These are phyloP conservation scores for Amblyornis subalaris DNA, from an alignment of 2,113 vertebrate genomes.

Conservation along the genomic window DNA sequence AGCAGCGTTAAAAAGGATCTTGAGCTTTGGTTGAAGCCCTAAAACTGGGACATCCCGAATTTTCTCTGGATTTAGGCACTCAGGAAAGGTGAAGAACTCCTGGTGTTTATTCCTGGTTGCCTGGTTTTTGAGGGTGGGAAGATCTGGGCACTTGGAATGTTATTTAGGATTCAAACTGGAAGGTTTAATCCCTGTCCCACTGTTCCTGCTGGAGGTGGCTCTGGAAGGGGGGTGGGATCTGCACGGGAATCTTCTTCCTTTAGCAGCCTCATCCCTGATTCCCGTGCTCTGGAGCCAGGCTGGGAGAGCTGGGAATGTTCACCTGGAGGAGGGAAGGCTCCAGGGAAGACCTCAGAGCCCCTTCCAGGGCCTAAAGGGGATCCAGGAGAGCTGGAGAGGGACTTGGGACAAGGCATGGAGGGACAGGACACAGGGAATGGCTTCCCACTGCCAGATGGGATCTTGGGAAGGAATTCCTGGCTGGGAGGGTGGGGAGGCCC, in stretches of 20 bases:
- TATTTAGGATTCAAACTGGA: fast-evolving
- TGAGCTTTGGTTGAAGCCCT: not conserved
- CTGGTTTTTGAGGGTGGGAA: not conserved
- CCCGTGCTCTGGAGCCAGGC: not conserved
- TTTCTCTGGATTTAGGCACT: not conserved
- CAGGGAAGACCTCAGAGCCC: too few relatives aligned
- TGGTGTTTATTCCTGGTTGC: too few relatives aligned
- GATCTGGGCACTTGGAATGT: not conserved
- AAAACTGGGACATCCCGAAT: fast-evolving
- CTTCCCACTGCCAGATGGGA: not conserved
- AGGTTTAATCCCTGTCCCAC: fast-evolving
- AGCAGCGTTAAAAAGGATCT: fast-evolving
- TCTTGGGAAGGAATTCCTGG: not conserved
- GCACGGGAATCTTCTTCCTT: not conserved
- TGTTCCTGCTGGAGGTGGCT: not conserved
- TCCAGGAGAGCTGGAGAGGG: not conserved
- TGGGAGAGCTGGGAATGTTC: not conserved
- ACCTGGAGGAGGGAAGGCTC: not conserved
- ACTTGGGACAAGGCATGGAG: not conserved
- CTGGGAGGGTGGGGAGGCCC: not conserved
- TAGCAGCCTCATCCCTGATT: not conserved
- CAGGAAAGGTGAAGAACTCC: too few relatives aligned
- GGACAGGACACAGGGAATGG: not conserved
- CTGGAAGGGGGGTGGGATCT: not conserved
- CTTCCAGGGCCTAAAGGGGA: not conserved